Evolutionary conservation across 1,140 invertebrate species (phyloP).

Genomic region (Drosophila sproati): DNA sequence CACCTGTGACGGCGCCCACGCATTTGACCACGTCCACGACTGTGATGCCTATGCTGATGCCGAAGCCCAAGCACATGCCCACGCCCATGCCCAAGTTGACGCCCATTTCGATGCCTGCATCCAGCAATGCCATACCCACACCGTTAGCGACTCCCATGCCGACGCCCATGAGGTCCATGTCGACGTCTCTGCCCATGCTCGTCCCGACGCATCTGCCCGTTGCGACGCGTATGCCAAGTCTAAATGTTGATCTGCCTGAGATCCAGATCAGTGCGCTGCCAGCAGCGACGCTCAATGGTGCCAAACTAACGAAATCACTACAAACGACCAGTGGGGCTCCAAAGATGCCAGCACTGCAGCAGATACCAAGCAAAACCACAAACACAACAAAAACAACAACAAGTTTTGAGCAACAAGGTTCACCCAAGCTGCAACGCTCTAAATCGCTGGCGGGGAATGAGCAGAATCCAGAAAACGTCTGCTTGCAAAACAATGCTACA

Average conservation of each 20-base stretch:
- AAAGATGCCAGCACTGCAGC: slow-evolving; percentile 13
- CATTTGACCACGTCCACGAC: not conserved
- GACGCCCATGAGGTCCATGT: not conserved
- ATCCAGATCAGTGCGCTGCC: slow-evolving; percentile 28
- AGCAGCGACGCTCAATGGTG: slow-evolving; percentile 12
- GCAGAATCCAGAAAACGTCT: not conserved
- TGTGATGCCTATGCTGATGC: not conserved
- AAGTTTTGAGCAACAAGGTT: not conserved
- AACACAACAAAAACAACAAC: not conserved
- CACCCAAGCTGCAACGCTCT: slow-evolving; percentile 54
- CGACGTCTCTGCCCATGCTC: slow-evolving; percentile 4
- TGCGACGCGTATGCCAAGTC: not conserved
- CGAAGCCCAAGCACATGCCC: slow-evolving; percentile 7
- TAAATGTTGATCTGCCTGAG: slow-evolving; percentile 5
- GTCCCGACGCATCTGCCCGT: not conserved
- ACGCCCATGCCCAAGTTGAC: not conserved
- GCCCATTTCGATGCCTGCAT: not conserved
- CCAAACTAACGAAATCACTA: slow-evolving; percentile 20
- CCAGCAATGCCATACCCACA: not conserved
- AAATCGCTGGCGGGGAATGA: slow-evolving; percentile 54
- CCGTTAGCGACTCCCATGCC: not conserved
- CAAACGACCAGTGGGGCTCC: slow-evolving; percentile 6
- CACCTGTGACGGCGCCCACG: not conserved
- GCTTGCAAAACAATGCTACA: slow-evolving; percentile 7
- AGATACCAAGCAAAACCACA: not conserved